Evolutionary conservation across 2,888 invertebrate genomes (phyloP), one percentile per base, ranked within the genome.

Genomic region (Sphinx pinastri): DNA sequence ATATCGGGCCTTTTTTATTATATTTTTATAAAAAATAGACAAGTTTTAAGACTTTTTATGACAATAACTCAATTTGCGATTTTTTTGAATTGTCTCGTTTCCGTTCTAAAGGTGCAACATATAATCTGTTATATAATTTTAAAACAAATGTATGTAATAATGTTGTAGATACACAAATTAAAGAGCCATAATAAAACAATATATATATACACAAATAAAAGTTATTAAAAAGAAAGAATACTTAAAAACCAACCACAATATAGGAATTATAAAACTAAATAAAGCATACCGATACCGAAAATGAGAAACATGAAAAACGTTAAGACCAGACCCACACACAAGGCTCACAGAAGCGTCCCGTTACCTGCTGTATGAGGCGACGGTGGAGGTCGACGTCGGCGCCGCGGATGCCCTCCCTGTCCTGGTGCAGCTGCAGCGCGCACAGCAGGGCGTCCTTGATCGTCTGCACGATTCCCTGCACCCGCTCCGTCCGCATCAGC

Each of bases 381-480:
- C 96, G 94, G 81, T 97, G 96, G 69, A 97, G 93, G 81, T 96
- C 96, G 11, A 96, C 95, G 84, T 97, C 97, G 3, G 95, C 94
- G 57, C 95, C 95, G 70, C 95, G 90, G 77, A 96, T 95, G 76
- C 93, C 92, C 76, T 93, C 95, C 19, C 93, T 91, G 72, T 95
- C 96, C 72, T 95, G 94, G 77, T 97, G 97, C 81, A 98, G 93
- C 82, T 96, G 95, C 76, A 97, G 90, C 63, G 97, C 97, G 88
- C 97, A 97, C 68, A 96, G 91, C 71, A 97, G 89, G 5, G 97
- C 97, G 84, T 98, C 98, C 84, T 95, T 94, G 77, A 98, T 97
- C 5, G 97, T 97, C 88, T 96, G 96, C 77, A 97, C 97, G 19
- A 98, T 95, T 71, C 95, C 94, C 87, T 97, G 96, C 14, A 98